Evolutionary conservation across 2,113 vertebrate genomes (phyloP).

Genomic region (Catharus bicknelli): DNA sequence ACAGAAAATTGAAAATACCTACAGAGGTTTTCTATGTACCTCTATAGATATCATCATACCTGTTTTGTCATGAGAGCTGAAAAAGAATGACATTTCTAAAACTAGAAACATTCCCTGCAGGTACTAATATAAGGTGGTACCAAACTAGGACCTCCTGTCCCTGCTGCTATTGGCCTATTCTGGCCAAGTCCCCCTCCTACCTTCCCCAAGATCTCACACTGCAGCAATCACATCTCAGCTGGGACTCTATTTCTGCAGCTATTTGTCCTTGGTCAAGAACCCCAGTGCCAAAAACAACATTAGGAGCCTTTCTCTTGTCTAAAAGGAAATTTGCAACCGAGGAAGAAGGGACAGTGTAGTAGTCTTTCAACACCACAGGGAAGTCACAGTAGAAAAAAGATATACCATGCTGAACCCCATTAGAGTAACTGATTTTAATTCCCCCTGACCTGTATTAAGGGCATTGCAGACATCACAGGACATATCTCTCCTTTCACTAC

Average conservation of each 20-base stretch:
- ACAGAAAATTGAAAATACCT: neutral
- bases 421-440: neutral
- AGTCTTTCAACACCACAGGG: neutral
- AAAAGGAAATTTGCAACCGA: neutral
- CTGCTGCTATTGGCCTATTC: neutral
- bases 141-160: neutral
- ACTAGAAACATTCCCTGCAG: neutral
- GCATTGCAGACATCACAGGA: neutral
- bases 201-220: neutral
- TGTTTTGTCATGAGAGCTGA: neutral
- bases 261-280: neutral
- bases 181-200: neutral
- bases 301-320: neutral
- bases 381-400: neutral
- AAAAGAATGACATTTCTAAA: neutral
- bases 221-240: neutral
- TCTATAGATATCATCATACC: neutral
- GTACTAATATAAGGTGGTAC: neutral
- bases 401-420: neutral
- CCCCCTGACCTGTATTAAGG: rapidly evolving
- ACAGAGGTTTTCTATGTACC: neutral
- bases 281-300: neutral
- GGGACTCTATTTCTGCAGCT: neutral
- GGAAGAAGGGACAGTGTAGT: neutral
- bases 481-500: neutral